These are phyloP conservation scores for Plebejus anna DNA, from an alignment of 2,888 invertebrate species.

Conservation along the genomic window DNA sequence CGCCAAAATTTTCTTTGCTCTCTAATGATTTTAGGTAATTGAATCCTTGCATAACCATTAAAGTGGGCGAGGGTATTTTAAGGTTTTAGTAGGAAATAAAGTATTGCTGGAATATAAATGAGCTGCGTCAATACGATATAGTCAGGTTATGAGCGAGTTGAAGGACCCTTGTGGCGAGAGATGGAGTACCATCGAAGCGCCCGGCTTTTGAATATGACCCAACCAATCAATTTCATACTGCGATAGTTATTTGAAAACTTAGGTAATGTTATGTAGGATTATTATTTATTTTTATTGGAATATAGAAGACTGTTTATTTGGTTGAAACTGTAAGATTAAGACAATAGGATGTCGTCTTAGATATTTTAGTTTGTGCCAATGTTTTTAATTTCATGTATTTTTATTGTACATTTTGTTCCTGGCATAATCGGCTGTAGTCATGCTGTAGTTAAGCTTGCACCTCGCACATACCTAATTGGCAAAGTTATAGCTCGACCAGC, in stretches of 20 bases:
- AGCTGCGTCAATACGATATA: not conserved
- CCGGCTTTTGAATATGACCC: slow-evolving; percentile 1
- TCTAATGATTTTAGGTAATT: not conserved
- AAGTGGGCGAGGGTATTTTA: not conserved
- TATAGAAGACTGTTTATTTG: not conserved
- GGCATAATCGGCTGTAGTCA: not conserved
- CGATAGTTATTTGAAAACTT: not conserved
- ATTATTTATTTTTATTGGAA: not conserved
- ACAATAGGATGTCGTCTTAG: not conserved
- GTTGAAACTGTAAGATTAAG: not conserved
- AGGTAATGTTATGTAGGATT: not conserved
- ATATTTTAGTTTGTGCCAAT: not conserved
- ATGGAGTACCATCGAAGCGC: not conserved
- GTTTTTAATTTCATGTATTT: not conserved
- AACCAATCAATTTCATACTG: not conserved
- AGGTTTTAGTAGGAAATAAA: not conserved
- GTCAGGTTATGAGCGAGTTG: slow-evolving; percentile 10
- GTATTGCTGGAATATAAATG: not conserved
- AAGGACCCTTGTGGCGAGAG: not conserved
- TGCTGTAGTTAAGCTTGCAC: not conserved
- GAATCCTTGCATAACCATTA: not conserved
- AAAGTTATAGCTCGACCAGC: not conserved
- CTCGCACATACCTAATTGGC: not conserved
- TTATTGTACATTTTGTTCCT: not conserved
- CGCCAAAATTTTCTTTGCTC: not conserved